Base-by-base conservation (phyloP, 2,113 vertebrate genomes). In the Kryptolebias marmoratus region DNA sequence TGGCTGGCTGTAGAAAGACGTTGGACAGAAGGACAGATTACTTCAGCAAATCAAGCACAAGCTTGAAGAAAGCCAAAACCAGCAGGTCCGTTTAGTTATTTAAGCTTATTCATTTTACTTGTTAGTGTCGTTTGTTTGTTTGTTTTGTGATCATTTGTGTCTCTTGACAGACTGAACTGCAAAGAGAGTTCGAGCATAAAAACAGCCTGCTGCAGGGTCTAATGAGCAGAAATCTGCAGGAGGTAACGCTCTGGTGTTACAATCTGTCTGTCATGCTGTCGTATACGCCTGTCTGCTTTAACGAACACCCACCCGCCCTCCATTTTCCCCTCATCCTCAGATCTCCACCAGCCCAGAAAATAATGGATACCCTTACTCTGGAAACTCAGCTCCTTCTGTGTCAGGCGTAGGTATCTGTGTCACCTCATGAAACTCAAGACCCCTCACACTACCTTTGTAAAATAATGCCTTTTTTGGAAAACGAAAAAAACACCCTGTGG, bases 41-140 rank as follows among this genome's bases (percentile, higher is more conserved):
- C 54, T 99, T 56, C 97, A 97, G 80, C 97, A 98, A 82, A 94
- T 96, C 54, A 96, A 97, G 89, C 89, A 67, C 81, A 97, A 95
- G 76, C 84, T 98, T 75, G 97, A 99, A 16, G 97, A 98, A 73
- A 95, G 92, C 85, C 95, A 83, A 80, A 95, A 93, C 80, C 94
- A 95, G 50, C 95, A 98, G 96, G 97, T 98, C 87, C 11, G 14
- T 2, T 42, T 5, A 42, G 9, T 61, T 1, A 5, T 27, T 53
- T 18, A 50, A 7, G 10, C 1, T 36, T 36, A 3, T 36, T 36
- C 32, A 36, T 36, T 36, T 1, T 18, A n/a, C 52, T 11, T 28
- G 11, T 54, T 28, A 49, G 11, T 49, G 1, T 2, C 47, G 4
- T 13, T 31, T 30, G 27, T 45, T 3, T 27, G 31, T 68, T 47